phyloP scores from a whole-genome alignment of 2,888 invertebrate genomes.

The Trissoscelio sp. region DNA sequence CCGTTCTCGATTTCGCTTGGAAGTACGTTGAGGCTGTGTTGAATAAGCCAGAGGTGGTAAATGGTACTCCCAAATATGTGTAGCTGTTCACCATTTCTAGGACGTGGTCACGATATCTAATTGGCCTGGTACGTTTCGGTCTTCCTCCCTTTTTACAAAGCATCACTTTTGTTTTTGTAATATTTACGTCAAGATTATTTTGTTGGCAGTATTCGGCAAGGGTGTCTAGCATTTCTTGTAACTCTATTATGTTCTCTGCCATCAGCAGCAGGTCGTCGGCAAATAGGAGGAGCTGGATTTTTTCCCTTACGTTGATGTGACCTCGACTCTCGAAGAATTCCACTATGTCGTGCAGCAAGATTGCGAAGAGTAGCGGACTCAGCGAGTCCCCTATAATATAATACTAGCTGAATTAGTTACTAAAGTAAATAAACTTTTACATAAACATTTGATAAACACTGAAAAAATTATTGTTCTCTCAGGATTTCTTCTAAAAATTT shows the following conservation, averaged over 20 bases:
- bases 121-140: too few relatives aligned
- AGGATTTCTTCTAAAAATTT: too few relatives aligned
- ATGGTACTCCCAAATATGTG: conserved; percentile 42
- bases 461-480: too few relatives aligned
- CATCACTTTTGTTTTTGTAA: too few relatives aligned
- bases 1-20: conserved; percentile 12
- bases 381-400: too few relatives aligned
- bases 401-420: background rate
- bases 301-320: background rate
- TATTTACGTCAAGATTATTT: too few relatives aligned
- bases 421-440: too few relatives aligned
- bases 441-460: too few relatives aligned
- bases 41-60: conserved; percentile 22
- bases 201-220: too few relatives aligned
- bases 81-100: background rate
- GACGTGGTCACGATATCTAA: background rate
- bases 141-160: too few relatives aligned
- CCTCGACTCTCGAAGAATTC: background rate
- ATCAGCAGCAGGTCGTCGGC: conserved; percentile 36
- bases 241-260: background rate
- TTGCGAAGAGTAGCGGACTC: background rate
- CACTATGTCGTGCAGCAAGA: background rate
- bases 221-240: too few relatives aligned
- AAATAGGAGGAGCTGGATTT: conserved; percentile 19
- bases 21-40: conserved; percentile 5